These are phyloP conservation scores for Latrodectus elegans DNA, from an alignment of 2,888 invertebrate genomes.

Conservation along the genomic window DNA sequence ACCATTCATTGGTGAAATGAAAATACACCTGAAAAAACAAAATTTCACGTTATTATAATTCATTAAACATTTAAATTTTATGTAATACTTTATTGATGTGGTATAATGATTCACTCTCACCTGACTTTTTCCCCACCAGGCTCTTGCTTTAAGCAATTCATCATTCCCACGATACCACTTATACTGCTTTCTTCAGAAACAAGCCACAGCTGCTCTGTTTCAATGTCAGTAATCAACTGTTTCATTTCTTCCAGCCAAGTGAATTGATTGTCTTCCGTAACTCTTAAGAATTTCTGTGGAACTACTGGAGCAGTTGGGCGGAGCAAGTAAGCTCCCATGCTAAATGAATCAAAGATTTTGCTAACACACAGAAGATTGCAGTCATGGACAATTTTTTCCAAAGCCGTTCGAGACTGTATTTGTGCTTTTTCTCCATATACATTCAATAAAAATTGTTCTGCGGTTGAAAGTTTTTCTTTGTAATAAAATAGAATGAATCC, in stretches of 20 bases:
- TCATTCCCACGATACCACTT: conserved; percentile 77
- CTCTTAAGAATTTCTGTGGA: conserved; percentile 21
- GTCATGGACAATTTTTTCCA: conserved; percentile 6
- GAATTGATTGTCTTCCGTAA: conserved; percentile 31
- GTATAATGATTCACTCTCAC: conserved; percentile 17
- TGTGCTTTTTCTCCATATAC: conserved; percentile 15
- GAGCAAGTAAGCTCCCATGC: conserved; percentile 26
- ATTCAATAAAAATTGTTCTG: conserved; percentile 31
- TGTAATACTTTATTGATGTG: not conserved
- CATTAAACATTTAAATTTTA: not conserved
- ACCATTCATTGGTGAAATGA: not conserved
- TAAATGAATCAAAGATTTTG: conserved; percentile 28
- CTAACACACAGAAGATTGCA: conserved; percentile 9
- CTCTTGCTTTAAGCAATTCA: conserved; percentile 77
- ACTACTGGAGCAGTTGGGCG: not conserved
- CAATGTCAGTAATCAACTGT: conserved; percentile 51
- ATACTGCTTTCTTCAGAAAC: conserved; percentile 72
- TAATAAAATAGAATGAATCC: conserved; percentile 10
- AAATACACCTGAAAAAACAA: conserved; percentile 72
- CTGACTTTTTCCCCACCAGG: conserved; percentile 73
- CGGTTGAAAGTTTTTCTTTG: not conserved
- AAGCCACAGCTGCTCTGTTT: conserved; percentile 75
- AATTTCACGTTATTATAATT: not conserved
- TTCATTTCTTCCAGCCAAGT: conserved; percentile 88
- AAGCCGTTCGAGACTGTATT: not conserved